phyloP scores from a whole-genome alignment of 2,113 vertebrate species.

The Triplophysa tibetana region DNA sequence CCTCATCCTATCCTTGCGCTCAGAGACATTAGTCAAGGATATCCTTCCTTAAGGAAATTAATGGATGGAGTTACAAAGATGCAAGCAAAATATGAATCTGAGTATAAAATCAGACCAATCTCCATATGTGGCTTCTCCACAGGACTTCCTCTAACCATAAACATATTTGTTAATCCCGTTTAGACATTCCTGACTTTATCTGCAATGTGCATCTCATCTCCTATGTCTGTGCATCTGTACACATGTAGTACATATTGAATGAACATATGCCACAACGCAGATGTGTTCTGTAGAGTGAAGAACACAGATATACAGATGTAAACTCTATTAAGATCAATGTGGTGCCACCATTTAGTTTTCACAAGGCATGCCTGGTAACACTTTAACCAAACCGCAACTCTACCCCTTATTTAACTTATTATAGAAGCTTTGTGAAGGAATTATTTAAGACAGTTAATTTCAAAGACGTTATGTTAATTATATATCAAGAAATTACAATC shows the following conservation, averaged over 20 bases:
- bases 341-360: slow-evolving; percentile 53
- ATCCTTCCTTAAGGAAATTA: slow-evolving; percentile 85
- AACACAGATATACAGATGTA: slow-evolving; percentile 66
- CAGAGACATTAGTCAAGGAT: slow-evolving; percentile 94
- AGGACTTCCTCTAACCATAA: slow-evolving; percentile 53
- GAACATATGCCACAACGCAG: slow-evolving; percentile 49
- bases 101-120: slow-evolving; percentile 33
- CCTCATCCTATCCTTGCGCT: slow-evolving; percentile 97
- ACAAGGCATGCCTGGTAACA: slow-evolving; percentile 48
- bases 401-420: slow-evolving; percentile 20
- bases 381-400: slow-evolving; percentile 33
- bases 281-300: slow-evolving; percentile 4
- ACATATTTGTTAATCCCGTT: slow-evolving; percentile 64
- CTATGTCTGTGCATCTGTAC: slow-evolving; percentile 53
- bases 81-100: background rate
- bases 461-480: slow-evolving; percentile 5
- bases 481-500: background rate
- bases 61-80: slow-evolving; percentile 39
- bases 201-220: slow-evolving; percentile 36
- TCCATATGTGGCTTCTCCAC: slow-evolving; percentile 43
- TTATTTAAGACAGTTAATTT: slow-evolving; percentile 29
- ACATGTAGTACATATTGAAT: slow-evolving; percentile 25
- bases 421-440: slow-evolving; percentile 21
- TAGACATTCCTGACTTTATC: slow-evolving; percentile 56
- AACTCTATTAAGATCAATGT: slow-evolving; percentile 59